Percentiles rank a stretch among this genome's conserved stretches.
Evolutionary conservation across 2,113 vertebrate species (phyloP).

Genomic region (Dascyllus trimaculatus): DNA sequence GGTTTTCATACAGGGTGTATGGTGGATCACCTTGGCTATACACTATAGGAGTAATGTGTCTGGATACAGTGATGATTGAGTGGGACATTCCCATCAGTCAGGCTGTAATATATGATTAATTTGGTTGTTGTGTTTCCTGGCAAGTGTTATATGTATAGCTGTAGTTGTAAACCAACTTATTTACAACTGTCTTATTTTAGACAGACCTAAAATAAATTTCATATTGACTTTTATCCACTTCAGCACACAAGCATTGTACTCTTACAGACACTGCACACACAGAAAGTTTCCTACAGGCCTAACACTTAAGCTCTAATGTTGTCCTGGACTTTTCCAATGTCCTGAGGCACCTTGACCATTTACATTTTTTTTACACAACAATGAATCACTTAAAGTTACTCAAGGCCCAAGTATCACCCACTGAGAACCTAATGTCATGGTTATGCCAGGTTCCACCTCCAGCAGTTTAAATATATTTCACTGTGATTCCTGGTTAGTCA

Average conservation of each 20-base stretch:
- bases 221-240: too few relatives aligned
- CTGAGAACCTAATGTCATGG: not conserved
- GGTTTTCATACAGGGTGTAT: not conserved
- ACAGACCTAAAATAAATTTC: too few relatives aligned
- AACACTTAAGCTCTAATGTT: not conserved
- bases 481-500: not conserved
- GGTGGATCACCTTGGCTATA: not conserved
- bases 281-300: not conserved
- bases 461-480: not conserved
- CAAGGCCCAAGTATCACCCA: not conserved
- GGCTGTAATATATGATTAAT: too few relatives aligned
- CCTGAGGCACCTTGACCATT: conserved; percentile 23
- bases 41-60: not conserved
- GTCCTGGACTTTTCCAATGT: not conserved
- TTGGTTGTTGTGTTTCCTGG: conserved; percentile 12
- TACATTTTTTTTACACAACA: conserved; percentile 19
- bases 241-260: too few relatives aligned
- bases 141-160: not conserved
- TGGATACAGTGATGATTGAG: conserved; percentile 9
- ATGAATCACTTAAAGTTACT: not conserved
- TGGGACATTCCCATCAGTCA: conserved; percentile 15
- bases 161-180: conserved; percentile 9
- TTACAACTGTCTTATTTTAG: not conserved
- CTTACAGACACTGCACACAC: not conserved
- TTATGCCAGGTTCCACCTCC: not conserved